Evolutionary conservation across 2,113 vertebrate genomes (phyloP), one percentile per base, ranked within the genome.

Genomic region (Thinocorus orbignyianus): DNA sequence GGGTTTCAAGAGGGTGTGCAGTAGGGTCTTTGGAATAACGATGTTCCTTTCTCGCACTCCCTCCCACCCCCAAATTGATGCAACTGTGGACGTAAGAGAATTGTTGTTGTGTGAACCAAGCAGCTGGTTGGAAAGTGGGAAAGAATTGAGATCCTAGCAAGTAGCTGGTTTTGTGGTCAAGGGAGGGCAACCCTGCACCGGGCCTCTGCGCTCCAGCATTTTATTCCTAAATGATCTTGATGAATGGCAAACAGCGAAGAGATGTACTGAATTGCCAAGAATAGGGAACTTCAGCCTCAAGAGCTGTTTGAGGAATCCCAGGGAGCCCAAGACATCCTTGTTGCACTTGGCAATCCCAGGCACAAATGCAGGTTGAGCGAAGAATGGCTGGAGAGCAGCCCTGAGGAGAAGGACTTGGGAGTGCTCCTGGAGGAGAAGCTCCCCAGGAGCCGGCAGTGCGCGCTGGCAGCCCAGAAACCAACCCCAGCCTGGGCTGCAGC

Each of bases 221-320:
- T 76, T 71, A 20, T n/a, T 86, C 58, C 62, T 77, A 24, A 61
- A 20, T n/a, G 1, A 42, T 49, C 57, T 74, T 3, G 6, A 2
- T 48, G 41, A 51, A 20, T 0, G 0, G 16, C 2, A 4, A 39
- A 33, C 54, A 20, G 39, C 24, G 11, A 52, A 33, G 79, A 78
- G 37, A n/a, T 60, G 37, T 17, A 6, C 22, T 41, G 30, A 55
- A 22, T 17, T n/a, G 48, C 77, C 88, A 35, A 41, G 39, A 77
- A 17, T 1, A 23, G 35, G 0, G 0, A n/a, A 55, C 48, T 76
- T 54, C 0, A 1, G n/a, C 70, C 31, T 44, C 52, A 62, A 26
- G 51, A 79, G 65, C 65, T 22, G 20, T 33, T 8, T 57, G 51
- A 41, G 55, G 26, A 58, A 78, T 88, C 74, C n/a, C 18, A 11